phyloP scores from a whole-genome alignment of 1,140 invertebrate genomes.

The Marisa cornuarietis region DNA sequence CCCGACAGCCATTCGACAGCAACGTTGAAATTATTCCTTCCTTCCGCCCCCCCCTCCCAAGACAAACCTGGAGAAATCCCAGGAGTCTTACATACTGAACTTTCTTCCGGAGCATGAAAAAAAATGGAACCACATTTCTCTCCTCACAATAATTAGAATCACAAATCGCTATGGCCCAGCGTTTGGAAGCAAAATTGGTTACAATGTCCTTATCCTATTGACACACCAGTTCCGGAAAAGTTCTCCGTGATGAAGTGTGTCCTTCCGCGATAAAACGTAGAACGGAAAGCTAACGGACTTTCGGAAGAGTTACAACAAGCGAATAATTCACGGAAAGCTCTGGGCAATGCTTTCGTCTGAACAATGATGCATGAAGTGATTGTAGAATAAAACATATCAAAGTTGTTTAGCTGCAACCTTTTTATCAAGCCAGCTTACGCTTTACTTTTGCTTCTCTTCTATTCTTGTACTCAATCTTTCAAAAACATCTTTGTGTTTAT shows the following conservation, averaged over 20 bases:
- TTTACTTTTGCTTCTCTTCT: no score
- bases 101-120: not conserved
- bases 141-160: conserved; percentile 21
- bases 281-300: not conserved
- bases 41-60: no score
- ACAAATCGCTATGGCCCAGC: conserved; percentile 14
- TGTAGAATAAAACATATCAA: no score
- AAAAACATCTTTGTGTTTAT: no score
- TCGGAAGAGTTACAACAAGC: not conserved
- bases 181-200: conserved; percentile 14
- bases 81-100: not conserved
- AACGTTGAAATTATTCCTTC: no score
- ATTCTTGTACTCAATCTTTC: no score
- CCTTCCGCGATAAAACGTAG: conserved; percentile 17
- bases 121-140: not conserved
- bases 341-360: no score
- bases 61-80: not conserved
- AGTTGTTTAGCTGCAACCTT: no score
- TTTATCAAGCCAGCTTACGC: no score
- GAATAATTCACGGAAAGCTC: no score
- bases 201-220: conserved; percentile 22
- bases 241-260: conserved; percentile 13
- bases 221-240: conserved; percentile 15
- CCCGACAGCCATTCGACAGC: no score
- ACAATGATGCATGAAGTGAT: no score